Conservation (phyloP, 2,888 invertebrate species). For the Drosophila recens region DNA sequence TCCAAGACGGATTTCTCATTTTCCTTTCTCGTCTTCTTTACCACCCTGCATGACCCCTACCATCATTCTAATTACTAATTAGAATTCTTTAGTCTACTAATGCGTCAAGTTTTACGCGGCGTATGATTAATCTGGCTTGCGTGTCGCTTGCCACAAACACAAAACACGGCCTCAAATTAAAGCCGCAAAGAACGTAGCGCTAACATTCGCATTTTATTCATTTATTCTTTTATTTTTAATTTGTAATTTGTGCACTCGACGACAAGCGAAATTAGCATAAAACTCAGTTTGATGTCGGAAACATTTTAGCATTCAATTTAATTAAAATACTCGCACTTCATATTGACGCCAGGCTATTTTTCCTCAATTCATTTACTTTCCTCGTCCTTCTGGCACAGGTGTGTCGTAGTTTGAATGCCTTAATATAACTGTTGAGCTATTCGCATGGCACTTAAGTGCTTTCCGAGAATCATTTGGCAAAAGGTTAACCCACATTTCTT, state of each 20-base stretch:
- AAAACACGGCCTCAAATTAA: constrained; percentile 22
- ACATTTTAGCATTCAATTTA: constrained; percentile 51
- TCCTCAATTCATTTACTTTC: constrained; percentile 1
- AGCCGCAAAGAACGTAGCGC: constrained; percentile 23
- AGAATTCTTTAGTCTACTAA: constrained; percentile 49
- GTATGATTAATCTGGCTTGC: constrained; percentile 61
- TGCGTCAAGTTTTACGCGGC: constrained; percentile 60
- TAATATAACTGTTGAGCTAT: constrained; percentile 1
- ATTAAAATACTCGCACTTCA: constrained; percentile 56
- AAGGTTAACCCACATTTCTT: neutral
- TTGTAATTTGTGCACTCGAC: constrained; percentile 34
- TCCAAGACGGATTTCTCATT: neutral
- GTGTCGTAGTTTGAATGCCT: constrained; percentile 7
- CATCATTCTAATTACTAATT: constrained; percentile 33
- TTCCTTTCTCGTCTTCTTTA: neutral
- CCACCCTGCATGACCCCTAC: neutral
- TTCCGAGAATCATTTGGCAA: neutral
- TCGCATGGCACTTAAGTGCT: constrained; percentile 1
- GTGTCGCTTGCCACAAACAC: constrained; percentile 24
- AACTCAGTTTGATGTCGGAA: constrained; percentile 46
- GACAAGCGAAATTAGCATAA: constrained; percentile 48
- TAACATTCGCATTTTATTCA: constrained; percentile 23
- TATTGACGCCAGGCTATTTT: constrained; percentile 15
- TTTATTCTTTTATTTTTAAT: constrained; percentile 12
- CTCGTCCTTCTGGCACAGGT: constrained; percentile 5